These are phyloP conservation scores for Sphaerophoria rueppellii DNA, from an alignment of 2,888 invertebrate species.

Conservation along the genomic window DNA sequence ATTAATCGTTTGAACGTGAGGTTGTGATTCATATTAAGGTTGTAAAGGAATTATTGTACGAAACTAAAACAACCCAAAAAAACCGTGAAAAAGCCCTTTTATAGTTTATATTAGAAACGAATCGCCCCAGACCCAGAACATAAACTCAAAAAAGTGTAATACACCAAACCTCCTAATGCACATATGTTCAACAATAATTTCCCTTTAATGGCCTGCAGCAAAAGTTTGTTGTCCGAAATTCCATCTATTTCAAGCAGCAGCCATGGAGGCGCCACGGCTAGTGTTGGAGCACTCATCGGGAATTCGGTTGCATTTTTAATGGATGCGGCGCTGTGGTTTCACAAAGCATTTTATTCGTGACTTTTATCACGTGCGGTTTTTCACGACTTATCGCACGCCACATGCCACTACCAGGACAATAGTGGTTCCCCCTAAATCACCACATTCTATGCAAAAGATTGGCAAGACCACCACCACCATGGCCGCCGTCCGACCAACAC, in stretches of 20 bases:
- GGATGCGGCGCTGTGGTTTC: conserved; percentile 54
- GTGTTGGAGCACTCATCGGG: conserved; percentile 6
- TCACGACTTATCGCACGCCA: conserved; percentile 45
- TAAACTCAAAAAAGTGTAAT: no score
- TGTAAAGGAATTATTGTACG: no score
- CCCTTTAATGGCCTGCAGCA: conserved; percentile 60
- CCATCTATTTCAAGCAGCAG: background rate
- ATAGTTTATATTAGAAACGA: no score
- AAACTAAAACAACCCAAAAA: no score
- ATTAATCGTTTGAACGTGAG: no score
- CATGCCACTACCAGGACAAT: conserved; percentile 17
- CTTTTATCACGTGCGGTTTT: conserved; percentile 69
- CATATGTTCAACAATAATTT: conserved; percentile 40
- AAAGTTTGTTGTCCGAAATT: conserved; percentile 59
- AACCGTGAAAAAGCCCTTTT: no score
- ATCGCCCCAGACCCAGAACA: no score
- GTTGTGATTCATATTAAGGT: no score
- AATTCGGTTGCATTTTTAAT: conserved; percentile 64
- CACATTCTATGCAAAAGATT: conserved; percentile 26
- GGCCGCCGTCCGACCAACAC: background rate
- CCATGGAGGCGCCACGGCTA: background rate
- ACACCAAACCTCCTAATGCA: no score
- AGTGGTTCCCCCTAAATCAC: background rate
- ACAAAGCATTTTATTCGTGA: conserved; percentile 55
- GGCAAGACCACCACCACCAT: conserved; percentile 1